Evolutionary conservation across 2,888 invertebrate species (phyloP), one percentile per base, ranked within the genome.

Genomic region (Caenorhabditis sp.): DNA sequence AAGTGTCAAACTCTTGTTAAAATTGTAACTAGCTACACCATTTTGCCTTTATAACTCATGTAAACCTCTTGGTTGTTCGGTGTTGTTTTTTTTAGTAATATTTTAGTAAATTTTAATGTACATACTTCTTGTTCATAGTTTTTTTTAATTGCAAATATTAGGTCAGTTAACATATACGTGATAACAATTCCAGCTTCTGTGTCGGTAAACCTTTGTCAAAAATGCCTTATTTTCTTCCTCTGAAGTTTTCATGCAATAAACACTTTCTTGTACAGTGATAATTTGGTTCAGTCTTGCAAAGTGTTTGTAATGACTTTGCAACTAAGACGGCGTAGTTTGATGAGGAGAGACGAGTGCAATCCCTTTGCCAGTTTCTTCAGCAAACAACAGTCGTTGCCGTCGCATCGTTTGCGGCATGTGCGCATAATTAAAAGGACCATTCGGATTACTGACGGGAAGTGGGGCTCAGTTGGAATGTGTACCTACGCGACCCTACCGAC

Each of bases 391-490:
- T 32, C 28, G 28, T 55, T n/a, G 18, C 5, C 5, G 18, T 11
- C 32, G 22, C 32, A 28, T n/a, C 35, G 18, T 28, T 32, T 9
- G 56, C 24, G 26, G 47, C 56, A 64, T 35, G 62, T 44, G 40
- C 62, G 53, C 56, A 74, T 74, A 74, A 74, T 65, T 65, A 60
- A 76, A 67, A 60, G 51, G 76, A 61, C 40, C 53, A 44, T 35
- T 50, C 24, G 76, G 76, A 76, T 76, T 76, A 76, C 22, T 55
- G 60, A 44, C 51, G 60, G 76, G 76, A 76, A 76, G 67, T 67
- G 67, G 53, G 76, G 67, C 67, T 67, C 60, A 53, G 60, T 51
- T 47, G 56, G 62, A 72, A 56, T 72, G 72, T 72, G 72, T 74
- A 50, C 65, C 35, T 26, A 44, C 53, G 37, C 6, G 55, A 28